Evolutionary conservation across 2,888 invertebrate species (phyloP), one percentile per base, ranked within the genome.

Genomic region (Napeogenes inachia): DNA sequence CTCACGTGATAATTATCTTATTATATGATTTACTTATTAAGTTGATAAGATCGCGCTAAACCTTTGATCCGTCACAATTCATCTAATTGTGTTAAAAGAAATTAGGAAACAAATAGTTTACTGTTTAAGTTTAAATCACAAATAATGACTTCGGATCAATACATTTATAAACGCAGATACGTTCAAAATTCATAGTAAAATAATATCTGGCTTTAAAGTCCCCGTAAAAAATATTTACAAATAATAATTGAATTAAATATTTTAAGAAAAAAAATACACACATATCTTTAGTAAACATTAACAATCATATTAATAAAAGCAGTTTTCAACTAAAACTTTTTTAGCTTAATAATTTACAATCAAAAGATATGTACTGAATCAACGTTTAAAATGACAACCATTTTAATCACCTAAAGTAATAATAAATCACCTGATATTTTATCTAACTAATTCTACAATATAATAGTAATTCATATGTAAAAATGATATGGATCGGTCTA

Each of bases 401-500:
- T 60, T 63, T 63, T 57, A 71, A 67, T 67, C 66, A 73, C 71
- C 71, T 68, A 70, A 67, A 54, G 65, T 66, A 62, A 68, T 66
- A 58, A 65, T 66, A 58, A 65, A 67, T 63, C 65, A 66, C 63
- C 46, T 64, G 65, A 61, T 68, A 57, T 66, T 68, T 75, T 76
- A 75, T 69, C 75, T 78, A 80, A 76, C 73, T 77, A 78, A 66
- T 73, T 68, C 76, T 80, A 82, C 67, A 69, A 73, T 71, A 72
- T 76, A 76, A 74, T 72, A 69, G 71, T 75, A 76, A 73, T 75
- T 70, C 66, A 71, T 73, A 86, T 81, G 80, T 81, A 76, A 81
- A 80, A 85, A 82, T 88, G 85, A 89, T 89, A 90, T 89, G 87
- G 81, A 82, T 81, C 80, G 76, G 79, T 85, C 73, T 79, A 82